A percentile compares a stretch with the other conserved stretches of the same genome.
These are phyloP conservation scores for Agrochola lota DNA, from an alignment of 2,888 invertebrate genomes.

Conservation along the genomic window DNA sequence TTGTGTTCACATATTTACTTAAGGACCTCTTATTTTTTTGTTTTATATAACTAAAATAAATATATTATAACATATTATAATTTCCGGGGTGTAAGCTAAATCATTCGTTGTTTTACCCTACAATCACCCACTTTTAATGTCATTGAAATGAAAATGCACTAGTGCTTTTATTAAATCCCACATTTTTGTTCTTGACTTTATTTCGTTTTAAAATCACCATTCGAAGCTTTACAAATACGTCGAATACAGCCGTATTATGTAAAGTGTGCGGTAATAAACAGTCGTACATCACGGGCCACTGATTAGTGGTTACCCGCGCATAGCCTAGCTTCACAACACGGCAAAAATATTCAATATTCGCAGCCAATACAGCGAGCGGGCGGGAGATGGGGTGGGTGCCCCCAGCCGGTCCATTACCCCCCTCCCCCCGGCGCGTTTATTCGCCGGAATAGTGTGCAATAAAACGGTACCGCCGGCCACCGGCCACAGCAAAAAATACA, in stretches of 20 bases:
- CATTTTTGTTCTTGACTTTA: background rate
- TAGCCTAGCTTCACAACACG: conserved; percentile 76
- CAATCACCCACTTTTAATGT: background rate
- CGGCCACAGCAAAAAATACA: conserved; percentile 86
- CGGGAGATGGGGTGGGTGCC: conserved; percentile 57
- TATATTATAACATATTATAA: background rate
- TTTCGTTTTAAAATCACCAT: background rate
- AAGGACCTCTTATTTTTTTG: conserved; percentile 2
- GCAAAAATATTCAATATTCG: conserved; percentile 88
- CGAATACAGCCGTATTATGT: conserved; percentile 44
- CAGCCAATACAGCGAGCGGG: conserved; percentile 79
- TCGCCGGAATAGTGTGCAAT: conserved; percentile 89
- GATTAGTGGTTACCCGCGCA: conserved; percentile 82
- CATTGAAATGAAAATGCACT: background rate
- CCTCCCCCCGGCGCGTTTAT: conserved; percentile 83
- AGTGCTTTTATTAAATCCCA: background rate
- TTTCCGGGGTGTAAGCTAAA: background rate
- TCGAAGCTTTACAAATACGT: conserved; percentile 25
- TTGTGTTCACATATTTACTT: background rate
- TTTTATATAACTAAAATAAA: background rate
- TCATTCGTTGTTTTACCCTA: background rate
- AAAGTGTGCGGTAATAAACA: conserved; percentile 69
- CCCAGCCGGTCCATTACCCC: conserved; percentile 84
- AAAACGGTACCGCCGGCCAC: conserved; percentile 85
- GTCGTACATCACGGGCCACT: conserved; percentile 76